Percentiles rank a stretch among this genome's conserved stretches.
These are phyloP conservation scores for Pogonomyrmex barbatus DNA, from an alignment of 1,140 invertebrate genomes.

Conservation along the genomic window DNA sequence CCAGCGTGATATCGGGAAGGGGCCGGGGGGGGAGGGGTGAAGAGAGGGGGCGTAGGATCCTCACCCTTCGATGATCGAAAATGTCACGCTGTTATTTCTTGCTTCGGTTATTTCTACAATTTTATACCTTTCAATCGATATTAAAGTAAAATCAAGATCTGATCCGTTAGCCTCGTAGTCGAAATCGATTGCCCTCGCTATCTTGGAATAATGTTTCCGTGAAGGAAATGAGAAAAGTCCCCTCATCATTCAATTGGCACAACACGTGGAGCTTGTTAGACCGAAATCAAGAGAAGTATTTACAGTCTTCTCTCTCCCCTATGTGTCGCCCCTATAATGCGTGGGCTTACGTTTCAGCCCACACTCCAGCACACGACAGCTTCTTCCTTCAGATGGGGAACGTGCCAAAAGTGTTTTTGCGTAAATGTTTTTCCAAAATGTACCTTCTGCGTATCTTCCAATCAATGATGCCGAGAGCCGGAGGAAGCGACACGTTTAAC, in stretches of 20 bases:
- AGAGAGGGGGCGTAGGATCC: too few species aligned
- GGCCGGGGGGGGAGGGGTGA: too few species aligned
- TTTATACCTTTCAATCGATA: too few species aligned
- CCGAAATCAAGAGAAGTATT: constrained; percentile 36
- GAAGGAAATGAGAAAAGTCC: constrained; percentile 27
- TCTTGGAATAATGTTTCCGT: constrained; percentile 40
- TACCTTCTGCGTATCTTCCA: not conserved
- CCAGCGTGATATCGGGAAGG: too few species aligned
- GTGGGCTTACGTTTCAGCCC: not conserved
- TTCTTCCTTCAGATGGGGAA: not conserved
- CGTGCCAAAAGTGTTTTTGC: not conserved
- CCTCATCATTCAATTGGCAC: constrained; percentile 48
- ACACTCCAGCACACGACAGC: not conserved
- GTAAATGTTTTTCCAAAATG: not conserved
- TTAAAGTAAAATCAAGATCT: too few species aligned
- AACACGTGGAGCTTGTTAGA: constrained; percentile 69
- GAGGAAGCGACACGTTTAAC: not conserved
- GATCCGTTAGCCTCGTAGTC: not conserved
- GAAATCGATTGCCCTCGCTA: constrained; percentile 30
- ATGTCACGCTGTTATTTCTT: too few species aligned
- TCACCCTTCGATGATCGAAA: too few species aligned
- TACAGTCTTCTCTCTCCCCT: not conserved
- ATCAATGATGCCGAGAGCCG: too few species aligned
- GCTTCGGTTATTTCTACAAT: too few species aligned
- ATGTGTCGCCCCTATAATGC: not conserved